Percentiles rank a stretch among this genome's conserved stretches.
Evolutionary conservation across 1,140 invertebrate genomes (phyloP).

Genomic region (Melipona quadrifasciata): DNA sequence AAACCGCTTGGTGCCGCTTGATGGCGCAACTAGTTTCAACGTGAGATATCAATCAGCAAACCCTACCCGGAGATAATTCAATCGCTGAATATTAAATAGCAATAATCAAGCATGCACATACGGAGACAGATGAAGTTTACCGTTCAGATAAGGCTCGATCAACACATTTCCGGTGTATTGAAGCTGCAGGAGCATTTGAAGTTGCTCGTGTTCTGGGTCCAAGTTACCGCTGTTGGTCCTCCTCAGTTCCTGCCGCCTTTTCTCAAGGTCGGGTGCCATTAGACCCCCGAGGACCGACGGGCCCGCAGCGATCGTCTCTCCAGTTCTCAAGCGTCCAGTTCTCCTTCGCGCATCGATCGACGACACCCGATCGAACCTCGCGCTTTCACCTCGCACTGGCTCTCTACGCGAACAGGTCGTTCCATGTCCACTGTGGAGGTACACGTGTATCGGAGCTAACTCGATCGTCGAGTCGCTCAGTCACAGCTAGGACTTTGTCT

Average conservation of each 20-base stretch:
- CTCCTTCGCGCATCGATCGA: not conserved
- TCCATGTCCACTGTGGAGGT: not conserved
- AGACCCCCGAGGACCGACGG: slow-evolving; percentile 45
- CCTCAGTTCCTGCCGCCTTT: slow-evolving; percentile 67
- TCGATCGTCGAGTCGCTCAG: not conserved
- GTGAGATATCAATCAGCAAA: slow-evolving; percentile 1
- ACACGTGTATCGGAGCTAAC: slow-evolving; percentile 3
- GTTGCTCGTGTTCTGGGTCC: slow-evolving; percentile 50
- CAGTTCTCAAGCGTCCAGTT: not conserved
- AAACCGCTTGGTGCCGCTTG: too few species aligned
- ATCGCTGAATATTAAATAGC: not conserved
- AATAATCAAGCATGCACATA: not conserved
- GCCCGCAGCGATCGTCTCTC: not conserved
- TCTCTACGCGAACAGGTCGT: not conserved
- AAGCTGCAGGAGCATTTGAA: slow-evolving; percentile 66
- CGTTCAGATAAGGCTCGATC: slow-evolving; percentile 64
- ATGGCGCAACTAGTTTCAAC: not conserved
- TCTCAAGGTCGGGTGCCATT: slow-evolving; percentile 77
- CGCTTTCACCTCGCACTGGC: not conserved
- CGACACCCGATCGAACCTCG: not conserved
- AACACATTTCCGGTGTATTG: slow-evolving; percentile 54
- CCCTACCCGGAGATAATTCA: not conserved
- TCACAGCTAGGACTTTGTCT: too few species aligned
- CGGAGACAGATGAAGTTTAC: slow-evolving; percentile 35
- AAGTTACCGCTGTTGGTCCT: slow-evolving; percentile 47